These are phyloP conservation scores for Ptilodon capucinus DNA, from an alignment of 2,888 invertebrate species.

Conservation along the genomic window DNA sequence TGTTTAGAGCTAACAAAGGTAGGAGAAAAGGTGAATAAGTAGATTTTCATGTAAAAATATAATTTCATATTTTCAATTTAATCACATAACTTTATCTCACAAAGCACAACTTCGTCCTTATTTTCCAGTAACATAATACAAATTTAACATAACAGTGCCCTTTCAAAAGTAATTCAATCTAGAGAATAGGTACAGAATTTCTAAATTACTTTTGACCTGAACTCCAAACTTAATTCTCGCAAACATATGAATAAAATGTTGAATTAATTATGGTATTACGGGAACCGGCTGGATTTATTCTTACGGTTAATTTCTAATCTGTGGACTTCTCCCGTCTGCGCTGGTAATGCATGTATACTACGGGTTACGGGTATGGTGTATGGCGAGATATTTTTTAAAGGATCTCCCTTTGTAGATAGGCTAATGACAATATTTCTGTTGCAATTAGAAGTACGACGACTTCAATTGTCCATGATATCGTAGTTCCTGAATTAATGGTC, in stretches of 20 bases:
- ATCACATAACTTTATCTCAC: no score
- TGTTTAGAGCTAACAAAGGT: no score
- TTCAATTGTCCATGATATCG: no score
- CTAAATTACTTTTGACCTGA: slow-evolving; percentile 24
- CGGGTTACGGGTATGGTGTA: neutral
- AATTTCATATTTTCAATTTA: no score
- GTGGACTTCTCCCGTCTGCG: neutral
- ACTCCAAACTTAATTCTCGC: slow-evolving; percentile 25
- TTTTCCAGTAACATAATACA: neutral
- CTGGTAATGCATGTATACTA: neutral
- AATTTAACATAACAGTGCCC: neutral
- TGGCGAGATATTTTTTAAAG: neutral
- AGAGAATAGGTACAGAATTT: neutral
- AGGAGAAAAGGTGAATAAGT: no score
- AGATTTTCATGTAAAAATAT: no score
- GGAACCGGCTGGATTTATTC: neutral
- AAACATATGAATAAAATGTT: slow-evolving; percentile 35
- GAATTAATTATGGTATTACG: slow-evolving; percentile 26
- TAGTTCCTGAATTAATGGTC: no score
- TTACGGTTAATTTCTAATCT: slow-evolving; percentile 2
- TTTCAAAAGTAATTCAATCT: neutral
- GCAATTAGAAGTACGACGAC: no score
- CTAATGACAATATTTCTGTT: neutral
- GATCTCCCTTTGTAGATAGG: neutral
- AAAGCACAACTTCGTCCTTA: neutral